Evolutionary conservation across 2,888 invertebrate genomes (phyloP).

Genomic region (Achlya flavicornis): DNA sequence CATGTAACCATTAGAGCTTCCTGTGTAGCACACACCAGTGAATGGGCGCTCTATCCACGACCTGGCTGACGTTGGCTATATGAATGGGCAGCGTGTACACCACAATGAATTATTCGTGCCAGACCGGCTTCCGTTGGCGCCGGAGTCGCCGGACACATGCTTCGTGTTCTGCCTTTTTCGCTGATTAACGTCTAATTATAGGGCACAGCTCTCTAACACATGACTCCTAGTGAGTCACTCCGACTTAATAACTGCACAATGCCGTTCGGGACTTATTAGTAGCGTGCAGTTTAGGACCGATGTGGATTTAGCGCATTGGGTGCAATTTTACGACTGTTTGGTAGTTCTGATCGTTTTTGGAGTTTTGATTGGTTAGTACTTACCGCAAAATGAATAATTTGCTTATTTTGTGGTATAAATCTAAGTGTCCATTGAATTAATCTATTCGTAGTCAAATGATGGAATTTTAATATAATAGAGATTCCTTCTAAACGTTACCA

Average conservation of each 20-base stretch:
- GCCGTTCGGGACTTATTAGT: constrained; percentile 58
- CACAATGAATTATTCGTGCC: constrained; percentile 76
- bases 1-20: constrained; percentile 70
- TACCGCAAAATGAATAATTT: not conserved
- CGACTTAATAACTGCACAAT: constrained; percentile 61
- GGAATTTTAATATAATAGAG: too few relatives aligned
- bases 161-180: constrained; percentile 72
- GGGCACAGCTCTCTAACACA: constrained; percentile 69
- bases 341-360: constrained; percentile 21
- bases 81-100: constrained; percentile 69
- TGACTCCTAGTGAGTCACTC: constrained; percentile 74
- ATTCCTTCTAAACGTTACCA: too few relatives aligned
- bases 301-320: constrained; percentile 39
- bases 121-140: constrained; percentile 76
- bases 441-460: not conserved
- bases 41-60: constrained; percentile 58
- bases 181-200: constrained; percentile 82
- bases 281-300: constrained; percentile 46
- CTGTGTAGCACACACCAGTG: constrained; percentile 56
- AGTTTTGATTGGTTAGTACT: constrained; percentile 15
- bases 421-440: not conserved
- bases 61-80: constrained; percentile 58
- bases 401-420: too few relatives aligned
- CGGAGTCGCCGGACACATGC: constrained; percentile 73
- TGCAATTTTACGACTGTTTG: constrained; percentile 37